Evolutionary conservation across 2,797 vertebrate species (phyloP), one percentile per base, ranked within the genome.

Genomic region (Diplodus puntazzo): DNA sequence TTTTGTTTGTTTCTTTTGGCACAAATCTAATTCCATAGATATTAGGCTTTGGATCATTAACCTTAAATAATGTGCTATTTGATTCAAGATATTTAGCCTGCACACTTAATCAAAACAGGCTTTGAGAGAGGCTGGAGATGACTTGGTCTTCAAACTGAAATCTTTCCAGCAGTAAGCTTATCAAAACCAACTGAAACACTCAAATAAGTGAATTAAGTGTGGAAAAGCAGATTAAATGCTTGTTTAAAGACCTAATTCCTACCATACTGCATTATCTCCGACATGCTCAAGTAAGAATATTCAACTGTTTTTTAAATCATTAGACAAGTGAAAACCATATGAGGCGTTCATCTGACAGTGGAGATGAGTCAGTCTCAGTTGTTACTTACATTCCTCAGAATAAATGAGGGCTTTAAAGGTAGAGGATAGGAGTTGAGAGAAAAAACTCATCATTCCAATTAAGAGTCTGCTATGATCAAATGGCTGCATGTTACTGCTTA

Each of bases 391-490:
- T 64, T 79, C 64, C 67, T 60, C 50, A 9, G 23, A 45, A 58
- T 17, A 54, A 69, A 30, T 55, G 16, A 60, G 7, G 27, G 21
- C 20, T 72, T 84, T 71, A 23, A 46, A 63, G 74, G 53, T 27
- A 50, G 43, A 62, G 8, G 34, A 69, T 60, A 39, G 62, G 43
- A 72, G 52, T 75, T 30, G 57, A 49, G 53, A 65, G 43, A 30
- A 57, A 34, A 79, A 48, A 42, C 50, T 70, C 77, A 69, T 88
- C 85, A 69, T 78, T 70, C 65, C 69, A 88, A 81, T 85, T 85
- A 72, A 81, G 17, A 68, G 49, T 69, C 54, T 20, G n/a, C 77
- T 70, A 54, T 80, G 91, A 90, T 92, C 85, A 90, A 88, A 92
- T 85, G 67, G 74, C 79, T 79, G 79, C 77, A 69, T 87, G 86